Evolutionary conservation across 2,888 invertebrate genomes (phyloP).

Genomic region (Drosophila nr. perissopoda): DNA sequence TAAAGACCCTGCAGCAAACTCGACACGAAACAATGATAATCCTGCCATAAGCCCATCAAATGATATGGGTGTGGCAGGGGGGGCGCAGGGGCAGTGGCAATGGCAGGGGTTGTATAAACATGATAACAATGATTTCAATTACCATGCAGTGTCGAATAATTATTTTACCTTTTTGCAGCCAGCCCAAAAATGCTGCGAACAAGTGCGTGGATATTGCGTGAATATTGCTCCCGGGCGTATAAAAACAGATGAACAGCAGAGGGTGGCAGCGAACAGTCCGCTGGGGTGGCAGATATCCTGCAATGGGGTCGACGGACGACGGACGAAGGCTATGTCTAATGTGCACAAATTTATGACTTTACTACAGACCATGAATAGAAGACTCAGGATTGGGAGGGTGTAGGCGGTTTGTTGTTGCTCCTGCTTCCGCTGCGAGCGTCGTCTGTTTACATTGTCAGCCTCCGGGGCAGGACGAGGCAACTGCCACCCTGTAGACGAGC

Average conservation of each 20-base stretch:
- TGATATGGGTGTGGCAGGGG: conserved; percentile 12
- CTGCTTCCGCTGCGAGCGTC: conserved; percentile 34
- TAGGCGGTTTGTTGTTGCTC: conserved; percentile 63
- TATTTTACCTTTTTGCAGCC: conserved; percentile 75
- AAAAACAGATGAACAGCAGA: conserved; percentile 80
- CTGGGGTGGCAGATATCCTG: not conserved
- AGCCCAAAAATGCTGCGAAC: conserved; percentile 51
- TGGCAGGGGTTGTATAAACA: conserved; percentile 45
- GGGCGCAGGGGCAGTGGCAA: conserved; percentile 6
- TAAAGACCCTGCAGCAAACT: conserved; percentile 17
- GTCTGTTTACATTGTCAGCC: conserved; percentile 69
- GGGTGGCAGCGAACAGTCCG: conserved; percentile 1
- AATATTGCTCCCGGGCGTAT: conserved; percentile 84
- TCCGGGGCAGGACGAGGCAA: conserved; percentile 16
- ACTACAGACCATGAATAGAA: conserved; percentile 47
- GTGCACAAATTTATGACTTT: conserved; percentile 83
- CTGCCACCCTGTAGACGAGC: conserved; percentile 65
- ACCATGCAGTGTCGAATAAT: conserved; percentile 82
- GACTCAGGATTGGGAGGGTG: conserved; percentile 19
- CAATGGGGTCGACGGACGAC: conserved; percentile 7
- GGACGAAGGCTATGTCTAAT: conserved; percentile 80
- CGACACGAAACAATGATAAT: conserved; percentile 71
- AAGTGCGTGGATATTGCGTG: conserved; percentile 77
- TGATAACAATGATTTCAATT: conserved; percentile 82
- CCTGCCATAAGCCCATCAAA: conserved; percentile 70